Evolutionary conservation across 2,113 vertebrate species (phyloP).

Genomic region (Butorides virescens): DNA sequence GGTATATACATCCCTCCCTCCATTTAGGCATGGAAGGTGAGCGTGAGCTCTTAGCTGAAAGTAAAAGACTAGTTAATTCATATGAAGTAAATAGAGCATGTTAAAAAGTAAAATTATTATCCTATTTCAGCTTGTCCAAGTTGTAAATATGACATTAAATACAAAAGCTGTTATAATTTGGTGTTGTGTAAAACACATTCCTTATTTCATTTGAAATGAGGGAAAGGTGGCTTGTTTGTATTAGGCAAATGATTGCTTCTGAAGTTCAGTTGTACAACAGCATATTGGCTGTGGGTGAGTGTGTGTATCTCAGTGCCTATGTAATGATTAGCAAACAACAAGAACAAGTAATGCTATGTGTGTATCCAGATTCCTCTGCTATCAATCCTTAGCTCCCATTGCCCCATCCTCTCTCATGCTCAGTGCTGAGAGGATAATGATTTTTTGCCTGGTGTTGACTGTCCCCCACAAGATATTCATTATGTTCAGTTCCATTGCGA

Average conservation of each 20-base stretch:
- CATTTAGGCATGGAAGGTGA: background rate
- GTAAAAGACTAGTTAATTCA: background rate
- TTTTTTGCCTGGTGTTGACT: background rate
- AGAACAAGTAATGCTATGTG: background rate
- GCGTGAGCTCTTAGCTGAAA: background rate
- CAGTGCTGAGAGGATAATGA: background rate
- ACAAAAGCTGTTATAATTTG: background rate
- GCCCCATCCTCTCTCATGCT: background rate
- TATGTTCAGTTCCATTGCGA: background rate
- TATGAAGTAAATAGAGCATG: background rate
- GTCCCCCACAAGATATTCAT: background rate
- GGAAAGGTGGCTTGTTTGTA: background rate
- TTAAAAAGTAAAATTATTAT: background rate
- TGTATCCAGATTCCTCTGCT: background rate
- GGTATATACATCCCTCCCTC: background rate
- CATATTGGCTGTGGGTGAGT: background rate
- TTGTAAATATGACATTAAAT: background rate
- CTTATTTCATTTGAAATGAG: background rate
- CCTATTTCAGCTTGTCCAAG: background rate
- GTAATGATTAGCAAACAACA: background rate
- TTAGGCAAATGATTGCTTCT: background rate
- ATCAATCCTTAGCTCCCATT: background rate
- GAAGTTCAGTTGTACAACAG: background rate
- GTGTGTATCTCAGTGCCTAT: background rate
- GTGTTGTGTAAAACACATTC: background rate